phyloP scores from a whole-genome alignment of 2,888 invertebrate species.

The Agonopterix heracliana region DNA sequence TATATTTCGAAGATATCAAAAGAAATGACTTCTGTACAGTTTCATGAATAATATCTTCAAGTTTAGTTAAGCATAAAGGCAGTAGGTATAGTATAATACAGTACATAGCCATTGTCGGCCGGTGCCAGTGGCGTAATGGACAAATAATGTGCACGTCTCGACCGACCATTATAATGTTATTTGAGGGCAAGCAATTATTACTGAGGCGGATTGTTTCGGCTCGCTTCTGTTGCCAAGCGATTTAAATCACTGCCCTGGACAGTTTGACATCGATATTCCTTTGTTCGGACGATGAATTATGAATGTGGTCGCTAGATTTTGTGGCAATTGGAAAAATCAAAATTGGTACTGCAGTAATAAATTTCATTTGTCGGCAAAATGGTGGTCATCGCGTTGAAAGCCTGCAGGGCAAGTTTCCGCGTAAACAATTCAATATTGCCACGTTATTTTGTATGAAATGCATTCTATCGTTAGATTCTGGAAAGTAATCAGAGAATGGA shows the following conservation, averaged over 20 bases:
- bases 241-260: constrained; percentile 21
- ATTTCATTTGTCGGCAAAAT: constrained; percentile 4
- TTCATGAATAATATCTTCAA: no score
- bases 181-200: constrained; percentile 56
- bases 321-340: constrained; percentile 8
- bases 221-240: constrained; percentile 23
- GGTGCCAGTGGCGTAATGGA: constrained; percentile 46
- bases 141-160: constrained; percentile 59
- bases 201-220: constrained; percentile 22
- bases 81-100: no score
- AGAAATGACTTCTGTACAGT: no score
- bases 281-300: constrained; percentile 8
- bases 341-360: constrained; percentile 3
- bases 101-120: background rate
- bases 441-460: no score
- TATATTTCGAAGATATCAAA: no score
- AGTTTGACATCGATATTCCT: constrained; percentile 13
- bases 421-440: no score
- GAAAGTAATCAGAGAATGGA: no score
- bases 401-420: no score
- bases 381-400: background rate
- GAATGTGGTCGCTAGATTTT: background rate
- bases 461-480: no score
- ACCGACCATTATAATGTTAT: constrained; percentile 62
- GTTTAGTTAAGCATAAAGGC: no score